Conservation (phyloP, 2,797 vertebrate genomes). For the Alcedo atthis region DNA sequence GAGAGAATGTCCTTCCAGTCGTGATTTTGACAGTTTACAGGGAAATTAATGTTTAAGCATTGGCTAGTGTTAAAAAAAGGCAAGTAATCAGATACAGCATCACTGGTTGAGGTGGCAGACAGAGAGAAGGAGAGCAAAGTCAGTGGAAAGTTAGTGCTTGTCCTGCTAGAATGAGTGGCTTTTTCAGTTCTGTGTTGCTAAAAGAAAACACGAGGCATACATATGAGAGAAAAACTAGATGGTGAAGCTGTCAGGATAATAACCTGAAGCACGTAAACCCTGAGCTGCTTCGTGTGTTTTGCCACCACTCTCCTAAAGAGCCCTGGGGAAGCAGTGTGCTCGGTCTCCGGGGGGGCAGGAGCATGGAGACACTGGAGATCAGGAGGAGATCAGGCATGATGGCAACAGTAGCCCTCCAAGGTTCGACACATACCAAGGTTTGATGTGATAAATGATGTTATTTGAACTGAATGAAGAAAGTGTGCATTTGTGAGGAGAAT, state of each 20-base stretch:
- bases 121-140: not conserved
- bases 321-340: not conserved
- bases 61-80: not conserved
- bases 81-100: not conserved
- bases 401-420: not conserved
- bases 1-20: not conserved
- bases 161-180: fast-evolving
- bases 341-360: not conserved
- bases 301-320: fast-evolving
- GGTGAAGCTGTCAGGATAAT: not conserved
- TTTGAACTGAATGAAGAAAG: not conserved
- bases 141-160: not conserved
- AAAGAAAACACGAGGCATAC: not conserved
- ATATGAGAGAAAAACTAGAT: not conserved
- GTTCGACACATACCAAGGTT: no score
- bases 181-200: not conserved
- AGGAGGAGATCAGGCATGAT: fast-evolving
- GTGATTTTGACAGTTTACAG: not conserved
- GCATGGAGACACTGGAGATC: not conserved
- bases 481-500: not conserved
- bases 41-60: not conserved
- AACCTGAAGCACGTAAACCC: not conserved
- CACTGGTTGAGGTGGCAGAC: fast-evolving
- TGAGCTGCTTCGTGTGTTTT: not conserved
- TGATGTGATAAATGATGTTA: not conserved